Base-by-base conservation (phyloP, 2,888 invertebrate species). In the Limenitis camilla region DNA sequence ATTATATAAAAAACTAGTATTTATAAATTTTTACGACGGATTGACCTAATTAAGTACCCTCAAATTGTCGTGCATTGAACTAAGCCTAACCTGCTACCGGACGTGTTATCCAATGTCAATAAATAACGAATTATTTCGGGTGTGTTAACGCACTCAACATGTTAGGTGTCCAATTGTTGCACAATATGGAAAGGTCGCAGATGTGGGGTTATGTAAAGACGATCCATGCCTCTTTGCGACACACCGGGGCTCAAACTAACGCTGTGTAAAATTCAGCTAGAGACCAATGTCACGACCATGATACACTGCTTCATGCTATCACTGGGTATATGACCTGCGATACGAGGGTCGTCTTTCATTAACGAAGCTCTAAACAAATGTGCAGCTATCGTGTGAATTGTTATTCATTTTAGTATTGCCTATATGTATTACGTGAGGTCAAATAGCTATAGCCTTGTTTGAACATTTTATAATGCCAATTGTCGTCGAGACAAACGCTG, bases 241-340 rank as follows among this genome's bases (percentile, higher is more conserved):
- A 76, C 51, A 53, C 62, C 61, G 62, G 63, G 63, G 60, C 60
- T 65, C 59, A 68, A 70, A 70, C 72, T 71, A 72, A 66, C 66
- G 62, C 67, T 72, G 71, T 72, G 61, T 71, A 71, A 63, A 65
- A 69, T 64, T 59, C 61, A 49, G 53, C 55, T 64, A 69, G 67
- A 64, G 66, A 63, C 73, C 85, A 85, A 83, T 80, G 83, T 84
- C 84, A 79, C 59, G 82, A 81, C 78, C 83, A 67, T 81, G 75
- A 69, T 69, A 56, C 56, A 40, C 39, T 39, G 19, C 52, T 47
- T 38, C 55, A 53, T 47, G 39, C 39, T 52, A 46, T 44, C 36
- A 64, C 64, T 67, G 66, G 74, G 72, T 74, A 72, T 69, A 73
- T 66, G 78, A 76, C 78, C 76, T 65, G 69, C 58, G 62, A 54